Conservation (phyloP, 2,888 invertebrate genomes). For the Chloroclystis v-ata region DNA sequence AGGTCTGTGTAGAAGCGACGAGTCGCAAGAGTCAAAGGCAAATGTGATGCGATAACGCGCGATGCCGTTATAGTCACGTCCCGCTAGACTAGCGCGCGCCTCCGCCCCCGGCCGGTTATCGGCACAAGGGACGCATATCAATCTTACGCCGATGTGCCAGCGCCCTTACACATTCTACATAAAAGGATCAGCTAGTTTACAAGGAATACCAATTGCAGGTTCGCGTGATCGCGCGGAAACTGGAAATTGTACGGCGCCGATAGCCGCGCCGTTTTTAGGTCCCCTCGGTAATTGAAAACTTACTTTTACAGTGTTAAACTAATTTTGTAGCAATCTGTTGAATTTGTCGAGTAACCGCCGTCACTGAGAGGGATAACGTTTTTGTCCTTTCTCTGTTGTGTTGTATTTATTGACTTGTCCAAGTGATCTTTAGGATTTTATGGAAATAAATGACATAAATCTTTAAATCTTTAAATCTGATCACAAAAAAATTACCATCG, state of each 20-base stretch:
- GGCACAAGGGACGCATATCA: constrained; percentile 27
- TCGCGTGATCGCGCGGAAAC: not conserved
- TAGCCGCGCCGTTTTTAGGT: not conserved
- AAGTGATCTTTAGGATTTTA: no score
- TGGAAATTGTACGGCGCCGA: not conserved
- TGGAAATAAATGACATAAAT: no score
- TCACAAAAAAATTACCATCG: no score
- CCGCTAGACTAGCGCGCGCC: constrained; percentile 31
- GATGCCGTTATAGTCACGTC: constrained; percentile 42
- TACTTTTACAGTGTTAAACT: constrained; percentile 2
- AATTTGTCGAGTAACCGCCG: constrained; percentile 29
- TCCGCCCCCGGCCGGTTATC: not conserved
- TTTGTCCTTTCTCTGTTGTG: not conserved
- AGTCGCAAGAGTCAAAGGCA: constrained; percentile 25
- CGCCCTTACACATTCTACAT: constrained; percentile 11
- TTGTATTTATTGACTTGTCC: no score
- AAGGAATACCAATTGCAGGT: constrained; percentile 2
- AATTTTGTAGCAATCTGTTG: constrained; percentile 10
- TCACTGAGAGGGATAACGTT: constrained; percentile 21
- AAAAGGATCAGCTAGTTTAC: constrained; percentile 10
- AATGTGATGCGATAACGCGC: constrained; percentile 40
- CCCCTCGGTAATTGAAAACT: constrained; percentile 12
- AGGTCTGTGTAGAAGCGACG: constrained; percentile 14
- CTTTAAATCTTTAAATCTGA: no score
- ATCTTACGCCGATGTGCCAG: constrained; percentile 24